Percentiles rank a stretch among this genome's conserved stretches.
Evolutionary conservation across 2,888 invertebrate species (phyloP).

Genomic region (Tortricodes alternella): DNA sequence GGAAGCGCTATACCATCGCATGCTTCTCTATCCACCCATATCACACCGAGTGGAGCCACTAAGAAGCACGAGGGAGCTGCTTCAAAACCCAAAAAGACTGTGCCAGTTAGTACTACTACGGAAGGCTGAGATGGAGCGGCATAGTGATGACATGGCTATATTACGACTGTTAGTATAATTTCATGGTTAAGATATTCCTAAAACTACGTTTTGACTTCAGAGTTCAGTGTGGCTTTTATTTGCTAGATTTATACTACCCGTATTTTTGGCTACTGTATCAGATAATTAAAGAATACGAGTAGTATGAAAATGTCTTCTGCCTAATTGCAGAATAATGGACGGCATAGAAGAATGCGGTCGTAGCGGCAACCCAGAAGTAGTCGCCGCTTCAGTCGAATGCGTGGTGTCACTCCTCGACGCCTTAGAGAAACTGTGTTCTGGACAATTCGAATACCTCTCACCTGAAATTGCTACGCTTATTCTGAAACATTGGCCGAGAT

Average conservation of each 20-base stretch:
- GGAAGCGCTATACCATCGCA: slow-evolving; percentile 96
- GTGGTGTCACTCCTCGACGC: slow-evolving; percentile 92
- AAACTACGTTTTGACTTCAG: too few relatives aligned
- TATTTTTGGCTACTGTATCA: too few relatives aligned
- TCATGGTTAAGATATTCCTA: too few relatives aligned
- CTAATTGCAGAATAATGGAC: slow-evolving; percentile 88
- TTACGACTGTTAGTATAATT: slow-evolving; percentile 86
- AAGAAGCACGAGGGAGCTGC: slow-evolving; percentile 90
- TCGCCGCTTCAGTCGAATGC: slow-evolving; percentile 92
- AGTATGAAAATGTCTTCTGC: not conserved
- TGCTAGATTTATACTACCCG: not conserved
- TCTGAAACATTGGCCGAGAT: slow-evolving; percentile 84
- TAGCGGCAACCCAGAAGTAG: slow-evolving; percentile 88
- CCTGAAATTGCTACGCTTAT: slow-evolving; percentile 74
- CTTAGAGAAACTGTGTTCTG: slow-evolving; percentile 91
- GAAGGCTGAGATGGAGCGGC: slow-evolving; percentile 80
- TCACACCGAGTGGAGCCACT: slow-evolving; percentile 93
- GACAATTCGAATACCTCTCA: slow-evolving; percentile 74
- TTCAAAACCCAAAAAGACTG: slow-evolving; percentile 90
- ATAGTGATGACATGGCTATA: slow-evolving; percentile 90
- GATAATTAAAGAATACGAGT: too few relatives aligned
- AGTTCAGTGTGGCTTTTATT: not conserved
- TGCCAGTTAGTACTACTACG: slow-evolving; percentile 88
- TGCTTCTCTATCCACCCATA: slow-evolving; percentile 94
- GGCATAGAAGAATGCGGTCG: slow-evolving; percentile 96